Conservation (phyloP, 2,113 vertebrate genomes). For the Tragelaphus strepsiceros region DNA sequence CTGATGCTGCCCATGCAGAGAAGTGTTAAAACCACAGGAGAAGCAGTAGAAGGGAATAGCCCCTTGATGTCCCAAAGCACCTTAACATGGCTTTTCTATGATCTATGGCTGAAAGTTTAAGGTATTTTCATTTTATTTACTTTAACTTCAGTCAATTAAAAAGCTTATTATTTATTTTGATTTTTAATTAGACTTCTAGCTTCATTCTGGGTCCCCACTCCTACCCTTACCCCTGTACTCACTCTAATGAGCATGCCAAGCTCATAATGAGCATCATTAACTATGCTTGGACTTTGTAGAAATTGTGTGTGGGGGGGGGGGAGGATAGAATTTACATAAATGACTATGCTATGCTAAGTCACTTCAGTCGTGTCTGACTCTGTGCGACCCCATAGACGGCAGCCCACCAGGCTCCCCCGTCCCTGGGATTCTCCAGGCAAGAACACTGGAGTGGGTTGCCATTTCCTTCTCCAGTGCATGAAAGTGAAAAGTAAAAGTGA, state of each 20-base stretch:
- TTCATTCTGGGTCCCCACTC: neutral
- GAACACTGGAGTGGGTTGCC: no score
- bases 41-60: neutral
- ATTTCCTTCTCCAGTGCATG: no score
- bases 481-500: no score
- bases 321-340: neutral
- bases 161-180: neutral
- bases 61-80: neutral
- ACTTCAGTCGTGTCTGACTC: no score
- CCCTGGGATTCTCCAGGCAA: no score
- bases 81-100: neutral
- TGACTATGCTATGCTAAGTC: neutral
- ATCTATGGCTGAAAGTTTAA: neutral
- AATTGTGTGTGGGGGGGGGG: neutral
- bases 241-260: neutral
- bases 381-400: no score
- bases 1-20: accelerated
- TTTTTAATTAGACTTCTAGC: neutral
- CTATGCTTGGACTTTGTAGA: neutral
- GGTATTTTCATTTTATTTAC: neutral
- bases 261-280: neutral
- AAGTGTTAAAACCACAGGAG: neutral
- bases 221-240: no score
- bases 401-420: no score
- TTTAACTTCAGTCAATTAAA: neutral